phyloP scores from a whole-genome alignment of 2,888 invertebrate genomes.

The Dioctria linearis region DNA sequence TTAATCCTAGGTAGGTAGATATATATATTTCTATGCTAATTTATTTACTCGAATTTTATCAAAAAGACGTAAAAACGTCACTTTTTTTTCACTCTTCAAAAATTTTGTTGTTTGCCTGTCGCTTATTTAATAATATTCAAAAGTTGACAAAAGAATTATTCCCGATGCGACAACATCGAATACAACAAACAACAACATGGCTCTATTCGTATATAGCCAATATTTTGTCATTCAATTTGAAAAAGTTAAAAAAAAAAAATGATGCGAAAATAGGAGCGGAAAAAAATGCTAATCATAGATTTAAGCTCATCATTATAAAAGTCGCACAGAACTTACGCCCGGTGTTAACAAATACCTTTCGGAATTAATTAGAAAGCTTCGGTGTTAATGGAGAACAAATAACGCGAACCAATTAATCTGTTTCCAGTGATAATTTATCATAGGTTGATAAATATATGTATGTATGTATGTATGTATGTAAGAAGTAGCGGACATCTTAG shows the following conservation, averaged over 20 bases:
- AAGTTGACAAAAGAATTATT: too few species aligned
- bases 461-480: background rate
- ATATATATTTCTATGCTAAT: too few species aligned
- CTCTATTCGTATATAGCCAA: background rate
- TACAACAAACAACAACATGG: too few species aligned
- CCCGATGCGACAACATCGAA: too few species aligned
- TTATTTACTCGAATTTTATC: too few species aligned
- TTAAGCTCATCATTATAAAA: background rate
- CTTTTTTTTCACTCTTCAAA: too few species aligned
- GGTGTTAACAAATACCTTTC: conserved; percentile 31
- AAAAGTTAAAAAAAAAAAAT: conserved; percentile 16
- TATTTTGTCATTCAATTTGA: background rate
- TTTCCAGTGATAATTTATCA: conserved; percentile 25
- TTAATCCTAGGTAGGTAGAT: too few species aligned
- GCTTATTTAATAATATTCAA: too few species aligned
- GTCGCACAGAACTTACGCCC: background rate
- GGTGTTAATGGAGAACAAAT: conserved; percentile 23
- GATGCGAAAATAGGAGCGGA: conserved; percentile 1
- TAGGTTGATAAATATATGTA: background rate
- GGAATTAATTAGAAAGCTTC: conserved; percentile 35
- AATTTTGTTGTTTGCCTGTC: too few species aligned
- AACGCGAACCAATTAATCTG: conserved; percentile 44
- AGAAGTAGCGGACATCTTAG: background rate
- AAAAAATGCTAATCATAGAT: background rate
- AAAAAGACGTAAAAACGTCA: too few species aligned